Evolutionary conservation across 2,797 vertebrate genomes (phyloP).

Genomic region (Tangara arthus): DNA sequence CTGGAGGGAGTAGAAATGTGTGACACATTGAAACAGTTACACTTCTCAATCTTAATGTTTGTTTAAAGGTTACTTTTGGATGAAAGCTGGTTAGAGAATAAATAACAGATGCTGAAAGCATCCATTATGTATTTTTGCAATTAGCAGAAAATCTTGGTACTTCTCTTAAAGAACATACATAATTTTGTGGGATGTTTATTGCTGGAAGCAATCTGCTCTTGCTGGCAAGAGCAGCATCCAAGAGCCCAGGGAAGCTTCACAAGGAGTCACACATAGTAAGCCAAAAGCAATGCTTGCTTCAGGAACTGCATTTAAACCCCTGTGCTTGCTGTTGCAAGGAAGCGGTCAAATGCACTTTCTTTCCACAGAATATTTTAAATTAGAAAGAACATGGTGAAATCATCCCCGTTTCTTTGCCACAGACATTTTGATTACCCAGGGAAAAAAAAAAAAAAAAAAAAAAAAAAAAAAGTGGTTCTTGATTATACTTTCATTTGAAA

Average conservation of each 20-base stretch:
- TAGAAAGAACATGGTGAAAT: neutral
- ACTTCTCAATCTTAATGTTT: constrained; percentile 70
- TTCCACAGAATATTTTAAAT: neutral
- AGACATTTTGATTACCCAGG: neutral
- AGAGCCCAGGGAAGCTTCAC: constrained; percentile 46
- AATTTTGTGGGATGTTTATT: constrained; percentile 74
- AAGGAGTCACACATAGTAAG: constrained; percentile 47
- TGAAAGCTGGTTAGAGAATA: constrained; percentile 69
- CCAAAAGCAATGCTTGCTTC: constrained; percentile 17
- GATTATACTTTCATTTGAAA: neutral
- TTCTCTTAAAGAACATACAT: constrained; percentile 76
- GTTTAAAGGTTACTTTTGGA: constrained; percentile 77
- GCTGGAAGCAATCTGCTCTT: constrained; percentile 60
- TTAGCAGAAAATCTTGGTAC: constrained; percentile 73
- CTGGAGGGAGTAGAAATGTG: neutral
- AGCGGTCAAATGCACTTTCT: neutral
- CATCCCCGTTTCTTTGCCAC: neutral
- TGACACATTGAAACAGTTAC: constrained; percentile 67
- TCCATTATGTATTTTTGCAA: constrained; percentile 78
- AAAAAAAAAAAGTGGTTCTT: neutral
- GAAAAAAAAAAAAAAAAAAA: neutral
- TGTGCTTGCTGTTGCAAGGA: neutral
- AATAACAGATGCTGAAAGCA: constrained; percentile 73
- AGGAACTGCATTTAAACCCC: constrained; percentile 42
- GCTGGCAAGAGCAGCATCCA: constrained; percentile 46